Conservation (phyloP, 2,797 vertebrate genomes). For the Acanthis flammea region DNA sequence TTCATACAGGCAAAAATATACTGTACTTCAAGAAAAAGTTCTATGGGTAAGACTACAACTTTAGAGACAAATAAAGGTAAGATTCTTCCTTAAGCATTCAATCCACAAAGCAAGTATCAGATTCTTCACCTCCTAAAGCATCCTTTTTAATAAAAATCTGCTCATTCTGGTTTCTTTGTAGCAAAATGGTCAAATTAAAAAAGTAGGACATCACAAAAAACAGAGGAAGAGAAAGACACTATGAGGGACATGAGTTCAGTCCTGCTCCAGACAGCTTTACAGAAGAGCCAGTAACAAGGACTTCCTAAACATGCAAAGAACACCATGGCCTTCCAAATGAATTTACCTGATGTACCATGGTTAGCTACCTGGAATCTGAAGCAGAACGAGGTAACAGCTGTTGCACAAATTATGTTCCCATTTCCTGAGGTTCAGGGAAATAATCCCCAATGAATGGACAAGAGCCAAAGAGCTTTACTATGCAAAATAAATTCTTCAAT, state of each 20-base stretch:
- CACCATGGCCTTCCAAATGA: background rate
- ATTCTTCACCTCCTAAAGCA: background rate
- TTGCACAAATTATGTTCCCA: background rate
- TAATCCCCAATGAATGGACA: background rate
- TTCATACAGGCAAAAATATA: background rate
- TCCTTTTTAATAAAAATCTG: background rate
- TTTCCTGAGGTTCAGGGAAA: background rate
- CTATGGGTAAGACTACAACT: background rate
- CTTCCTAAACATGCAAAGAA: background rate
- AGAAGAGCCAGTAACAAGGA: background rate
- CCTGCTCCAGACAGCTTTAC: background rate
- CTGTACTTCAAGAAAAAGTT: background rate
- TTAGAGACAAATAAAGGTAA: background rate
- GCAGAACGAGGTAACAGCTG: background rate
- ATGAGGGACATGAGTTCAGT: background rate
- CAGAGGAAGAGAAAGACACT: background rate
- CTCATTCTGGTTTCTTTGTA: background rate
- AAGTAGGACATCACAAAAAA: background rate
- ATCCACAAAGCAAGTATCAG: background rate
- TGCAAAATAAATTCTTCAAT: background rate
- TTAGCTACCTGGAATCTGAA: background rate
- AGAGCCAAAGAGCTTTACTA: background rate
- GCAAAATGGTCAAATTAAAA: background rate
- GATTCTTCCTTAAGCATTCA: background rate
- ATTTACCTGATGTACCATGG: background rate